These are phyloP conservation scores for Gulo gulo DNA, from an alignment of 2,113 vertebrate genomes.

Conservation along the genomic window DNA sequence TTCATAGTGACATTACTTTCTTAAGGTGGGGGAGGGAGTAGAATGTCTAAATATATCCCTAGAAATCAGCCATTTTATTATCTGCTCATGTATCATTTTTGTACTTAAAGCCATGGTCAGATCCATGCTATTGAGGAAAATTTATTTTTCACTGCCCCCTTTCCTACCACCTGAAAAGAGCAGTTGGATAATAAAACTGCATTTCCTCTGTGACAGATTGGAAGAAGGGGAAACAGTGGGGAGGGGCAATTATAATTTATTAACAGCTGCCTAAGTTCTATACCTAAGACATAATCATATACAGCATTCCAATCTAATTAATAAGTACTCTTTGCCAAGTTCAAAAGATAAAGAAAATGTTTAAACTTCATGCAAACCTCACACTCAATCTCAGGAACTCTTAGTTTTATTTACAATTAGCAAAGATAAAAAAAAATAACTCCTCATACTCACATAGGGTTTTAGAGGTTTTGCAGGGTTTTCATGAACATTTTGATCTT, in stretches of 20 bases:
- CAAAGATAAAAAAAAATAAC: conserved; percentile 25
- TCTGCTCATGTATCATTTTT: not conserved
- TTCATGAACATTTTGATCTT: not conserved
- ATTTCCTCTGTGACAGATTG: not conserved
- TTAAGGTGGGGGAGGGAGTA: not conserved
- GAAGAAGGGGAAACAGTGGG: not conserved
- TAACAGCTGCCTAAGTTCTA: not conserved
- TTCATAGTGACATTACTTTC: conserved; percentile 43
- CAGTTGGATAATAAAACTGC: not conserved
- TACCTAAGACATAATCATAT: not conserved
- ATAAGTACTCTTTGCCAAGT: conserved; percentile 13
- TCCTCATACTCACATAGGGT: not conserved
- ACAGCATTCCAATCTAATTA: not conserved
- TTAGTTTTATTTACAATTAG: conserved; percentile 29
- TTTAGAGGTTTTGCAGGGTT: not conserved
- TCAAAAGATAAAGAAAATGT: not conserved
- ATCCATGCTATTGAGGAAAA: not conserved
- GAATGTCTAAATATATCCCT: conserved; percentile 28
- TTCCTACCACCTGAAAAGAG: not conserved
- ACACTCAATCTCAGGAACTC: not conserved
- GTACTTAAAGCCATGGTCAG: not conserved
- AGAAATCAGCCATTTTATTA: conserved; percentile 27
- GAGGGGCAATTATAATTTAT: not conserved
- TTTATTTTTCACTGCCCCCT: not conserved
- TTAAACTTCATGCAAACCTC: conserved; percentile 33